Percentiles rank a stretch among this genome's conserved stretches.
phyloP scores from a whole-genome alignment of 2,888 invertebrate species.

The Malacosoma neustria region DNA sequence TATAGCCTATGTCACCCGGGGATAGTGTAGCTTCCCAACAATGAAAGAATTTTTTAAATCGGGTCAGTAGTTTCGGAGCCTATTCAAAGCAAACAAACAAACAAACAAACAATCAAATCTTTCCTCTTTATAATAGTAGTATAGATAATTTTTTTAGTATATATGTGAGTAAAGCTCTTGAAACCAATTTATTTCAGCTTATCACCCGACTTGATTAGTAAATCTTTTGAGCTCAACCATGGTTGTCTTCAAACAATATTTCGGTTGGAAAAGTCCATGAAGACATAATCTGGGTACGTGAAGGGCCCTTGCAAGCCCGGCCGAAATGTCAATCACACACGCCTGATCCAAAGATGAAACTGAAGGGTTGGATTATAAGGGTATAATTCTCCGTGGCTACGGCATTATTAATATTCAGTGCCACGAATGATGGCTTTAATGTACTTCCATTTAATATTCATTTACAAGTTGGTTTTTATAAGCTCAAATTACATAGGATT shows the following conservation, averaged over 20 bases:
- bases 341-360: constrained; percentile 49
- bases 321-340: constrained; percentile 61
- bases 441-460: constrained; percentile 51
- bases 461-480: constrained; percentile 36
- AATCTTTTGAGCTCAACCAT: constrained; percentile 4
- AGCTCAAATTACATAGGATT: constrained; percentile 21
- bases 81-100: no score
- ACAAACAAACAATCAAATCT: no score
- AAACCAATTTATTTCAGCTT: neutral
- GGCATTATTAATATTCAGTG: constrained; percentile 60
- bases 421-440: constrained; percentile 46
- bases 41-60: no score
- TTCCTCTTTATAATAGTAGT: no score
- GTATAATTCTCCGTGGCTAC: constrained; percentile 52
- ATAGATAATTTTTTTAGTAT: no score
- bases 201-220: neutral
- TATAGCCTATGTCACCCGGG: no score
- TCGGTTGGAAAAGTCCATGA: constrained; percentile 17
- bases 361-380: constrained; percentile 69
- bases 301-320: constrained; percentile 37
- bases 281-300: constrained; percentile 37
- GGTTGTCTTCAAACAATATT: constrained; percentile 17
- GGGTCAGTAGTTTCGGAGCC: no score
- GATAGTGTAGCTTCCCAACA: no score
- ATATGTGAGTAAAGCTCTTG: no score